These are phyloP conservation scores for Pimpla rufipes DNA, from an alignment of 2,888 invertebrate genomes.

Conservation along the genomic window DNA sequence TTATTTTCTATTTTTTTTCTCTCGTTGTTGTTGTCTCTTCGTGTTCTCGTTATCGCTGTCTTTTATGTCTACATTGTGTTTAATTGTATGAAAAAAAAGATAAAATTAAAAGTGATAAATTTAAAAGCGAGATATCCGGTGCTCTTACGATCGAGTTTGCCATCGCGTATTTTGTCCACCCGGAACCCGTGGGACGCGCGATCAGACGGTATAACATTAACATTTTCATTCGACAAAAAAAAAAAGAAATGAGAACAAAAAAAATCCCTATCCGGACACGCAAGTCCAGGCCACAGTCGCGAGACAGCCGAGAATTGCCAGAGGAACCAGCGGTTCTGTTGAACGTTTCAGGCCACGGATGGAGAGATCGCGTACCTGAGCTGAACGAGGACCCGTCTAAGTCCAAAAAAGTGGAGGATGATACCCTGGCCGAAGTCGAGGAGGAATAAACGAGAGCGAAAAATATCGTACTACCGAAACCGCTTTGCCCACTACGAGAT, in stretches of 20 bases:
- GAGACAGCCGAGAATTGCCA: slow-evolving; percentile 71
- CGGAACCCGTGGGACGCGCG: slow-evolving; percentile 52
- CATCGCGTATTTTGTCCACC: slow-evolving; percentile 5
- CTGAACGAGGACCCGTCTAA: slow-evolving; percentile 83
- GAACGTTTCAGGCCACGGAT: slow-evolving; percentile 85
- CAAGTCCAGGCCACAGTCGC: slow-evolving; percentile 62
- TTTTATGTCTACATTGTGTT: slow-evolving; percentile 74
- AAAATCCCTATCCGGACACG: slow-evolving; percentile 69
- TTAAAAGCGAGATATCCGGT: slow-evolving; percentile 41
- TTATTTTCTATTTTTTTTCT: slow-evolving; percentile 65
- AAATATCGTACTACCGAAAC: slow-evolving; percentile 49
- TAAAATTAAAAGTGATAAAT: slow-evolving; percentile 56
- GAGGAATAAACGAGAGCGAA: slow-evolving; percentile 74
- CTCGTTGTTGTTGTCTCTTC: slow-evolving; percentile 66
- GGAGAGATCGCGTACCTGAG: slow-evolving; percentile 85
- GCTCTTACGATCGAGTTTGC: slow-evolving; percentile 35
- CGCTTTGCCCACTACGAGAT: slow-evolving; percentile 54
- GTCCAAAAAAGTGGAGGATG: slow-evolving; percentile 79
- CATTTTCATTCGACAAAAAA: slow-evolving; percentile 34
- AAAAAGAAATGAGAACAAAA: slow-evolving; percentile 60
- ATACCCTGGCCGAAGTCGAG: slow-evolving; percentile 77
- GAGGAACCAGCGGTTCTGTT: slow-evolving; percentile 80
- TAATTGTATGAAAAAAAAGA: slow-evolving; percentile 72
- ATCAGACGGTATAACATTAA: not conserved
- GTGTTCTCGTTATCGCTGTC: slow-evolving; percentile 67